A percentile compares a stretch with the other conserved stretches of the same genome.
Evolutionary conservation across 2,113 vertebrate species (phyloP).

Genomic region (Anoplopoma fimbria): DNA sequence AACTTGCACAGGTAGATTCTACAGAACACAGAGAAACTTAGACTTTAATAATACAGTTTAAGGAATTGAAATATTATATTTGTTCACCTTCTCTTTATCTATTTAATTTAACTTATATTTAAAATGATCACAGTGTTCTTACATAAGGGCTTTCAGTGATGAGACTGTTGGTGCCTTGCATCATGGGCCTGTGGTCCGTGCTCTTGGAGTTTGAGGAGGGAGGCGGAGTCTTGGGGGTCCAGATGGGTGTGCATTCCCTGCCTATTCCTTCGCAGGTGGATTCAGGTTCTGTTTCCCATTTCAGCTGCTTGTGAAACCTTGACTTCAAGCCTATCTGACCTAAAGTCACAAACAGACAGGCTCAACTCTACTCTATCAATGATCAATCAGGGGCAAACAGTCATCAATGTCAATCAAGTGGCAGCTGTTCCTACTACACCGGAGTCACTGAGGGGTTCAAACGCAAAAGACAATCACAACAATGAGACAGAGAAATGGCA

Average conservation of each 20-base stretch:
- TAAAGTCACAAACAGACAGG: conserved; percentile 38
- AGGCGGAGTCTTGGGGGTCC: conserved; percentile 44
- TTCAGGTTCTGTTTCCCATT: conserved; percentile 28
- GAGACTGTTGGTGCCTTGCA: not conserved
- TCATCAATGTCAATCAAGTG: conserved; percentile 24
- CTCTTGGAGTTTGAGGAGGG: conserved; percentile 58
- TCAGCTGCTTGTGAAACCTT: conserved; percentile 40
- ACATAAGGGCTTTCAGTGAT: conserved; percentile 53
- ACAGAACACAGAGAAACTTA: conserved; percentile 34
- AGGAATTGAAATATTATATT: not conserved
- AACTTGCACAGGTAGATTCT: conserved; percentile 61
- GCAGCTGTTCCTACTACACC: not conserved
- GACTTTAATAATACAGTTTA: not conserved
- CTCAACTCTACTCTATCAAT: not conserved
- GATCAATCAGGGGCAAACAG: conserved; percentile 15
- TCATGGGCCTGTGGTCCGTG: conserved; percentile 46
- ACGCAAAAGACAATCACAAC: too few species aligned
- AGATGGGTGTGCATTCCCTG: conserved; percentile 9
- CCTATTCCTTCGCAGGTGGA: not conserved
- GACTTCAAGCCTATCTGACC: conserved; percentile 30
- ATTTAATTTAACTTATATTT: not conserved
- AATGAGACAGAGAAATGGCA: too few species aligned
- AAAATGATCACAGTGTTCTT: not conserved
- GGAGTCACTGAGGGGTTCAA: not conserved
- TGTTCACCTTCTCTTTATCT: not conserved